A percentile compares a stretch with the other conserved stretches of the same genome.
Conservation (phyloP, 92 coral and sea anemone genomes). For the Scolanthus callimorphus region DNA sequence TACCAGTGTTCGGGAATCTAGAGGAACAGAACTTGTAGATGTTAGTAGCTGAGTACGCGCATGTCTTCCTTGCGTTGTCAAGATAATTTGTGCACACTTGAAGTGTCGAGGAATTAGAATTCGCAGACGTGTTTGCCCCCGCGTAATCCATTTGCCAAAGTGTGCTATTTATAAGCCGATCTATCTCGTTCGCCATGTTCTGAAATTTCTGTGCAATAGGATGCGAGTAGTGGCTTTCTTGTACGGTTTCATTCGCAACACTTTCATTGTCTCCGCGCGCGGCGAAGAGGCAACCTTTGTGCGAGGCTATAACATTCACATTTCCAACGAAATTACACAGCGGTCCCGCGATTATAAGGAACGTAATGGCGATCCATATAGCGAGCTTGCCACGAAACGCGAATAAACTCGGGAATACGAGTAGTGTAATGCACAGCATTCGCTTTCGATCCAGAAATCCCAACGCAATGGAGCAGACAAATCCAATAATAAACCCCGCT, state of each 20-base stretch:
- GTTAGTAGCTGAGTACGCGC: slow-evolving; percentile 14
- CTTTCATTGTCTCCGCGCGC: slow-evolving; percentile 6
- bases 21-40: slow-evolving; percentile 28
- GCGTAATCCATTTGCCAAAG: slow-evolving; percentile 20
- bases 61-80: slow-evolving; percentile 28
- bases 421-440: slow-evolving; percentile 64
- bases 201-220: slow-evolving; percentile 37
- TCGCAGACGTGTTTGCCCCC: slow-evolving; percentile 8
- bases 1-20: slow-evolving; percentile 2
- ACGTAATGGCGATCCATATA: slow-evolving; percentile 73
- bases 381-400: slow-evolving; percentile 80
- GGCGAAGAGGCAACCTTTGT: slow-evolving; percentile 42
- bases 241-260: not conserved
- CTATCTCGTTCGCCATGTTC: slow-evolving; percentile 38
- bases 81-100: slow-evolving; percentile 40
- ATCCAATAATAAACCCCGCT: slow-evolving; percentile 60
- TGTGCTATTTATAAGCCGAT: slow-evolving; percentile 30
- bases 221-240: slow-evolving; percentile 1
- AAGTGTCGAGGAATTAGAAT: slow-evolving; percentile 37
- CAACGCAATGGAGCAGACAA: slow-evolving; percentile 59
- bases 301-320: slow-evolving; percentile 47
- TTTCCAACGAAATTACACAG: slow-evolving; percentile 86
- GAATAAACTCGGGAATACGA: slow-evolving; percentile 84
- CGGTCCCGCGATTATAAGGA: slow-evolving; percentile 82
- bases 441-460: slow-evolving; percentile 86